Conservation (phyloP, 2,797 vertebrate species). For the Cirrhinus molitorella region DNA sequence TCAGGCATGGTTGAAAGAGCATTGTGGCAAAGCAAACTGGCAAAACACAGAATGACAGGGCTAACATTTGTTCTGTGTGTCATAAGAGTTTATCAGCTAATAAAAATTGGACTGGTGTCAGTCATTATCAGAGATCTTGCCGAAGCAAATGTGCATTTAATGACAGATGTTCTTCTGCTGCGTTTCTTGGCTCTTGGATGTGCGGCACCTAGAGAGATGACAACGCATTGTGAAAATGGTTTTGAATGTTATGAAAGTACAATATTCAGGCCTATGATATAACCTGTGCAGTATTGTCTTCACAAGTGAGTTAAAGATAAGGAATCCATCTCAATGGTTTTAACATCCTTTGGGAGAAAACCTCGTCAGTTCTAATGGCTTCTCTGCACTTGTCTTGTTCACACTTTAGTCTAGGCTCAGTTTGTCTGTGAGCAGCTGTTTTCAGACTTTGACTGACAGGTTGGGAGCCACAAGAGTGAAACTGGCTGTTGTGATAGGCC, state of each 20-base stretch:
- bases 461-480: neutral
- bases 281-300: neutral
- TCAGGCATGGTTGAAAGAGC: neutral
- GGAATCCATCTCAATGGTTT: neutral
- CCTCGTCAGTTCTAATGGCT: neutral
- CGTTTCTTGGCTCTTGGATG: neutral
- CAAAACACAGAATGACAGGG: neutral
- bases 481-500: conserved; percentile 4
- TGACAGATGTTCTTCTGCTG: neutral
- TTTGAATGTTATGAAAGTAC: neutral
- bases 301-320: neutral
- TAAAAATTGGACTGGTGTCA: neutral
- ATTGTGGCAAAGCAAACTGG: neutral
- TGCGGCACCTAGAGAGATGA: too few species aligned
- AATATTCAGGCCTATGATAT: neutral
- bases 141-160: neutral
- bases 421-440: conserved; percentile 2
- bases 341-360: neutral
- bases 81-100: neutral
- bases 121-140: neutral
- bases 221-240: neutral
- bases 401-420: neutral
- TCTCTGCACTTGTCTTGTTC: neutral
- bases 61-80: neutral
- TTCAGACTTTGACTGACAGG: conserved; percentile 28